A percentile compares a stretch with the other conserved stretches of the same genome.
Evolutionary conservation across 2,797 vertebrate genomes (phyloP).

Genomic region (Chelidonichthys spinosus): DNA sequence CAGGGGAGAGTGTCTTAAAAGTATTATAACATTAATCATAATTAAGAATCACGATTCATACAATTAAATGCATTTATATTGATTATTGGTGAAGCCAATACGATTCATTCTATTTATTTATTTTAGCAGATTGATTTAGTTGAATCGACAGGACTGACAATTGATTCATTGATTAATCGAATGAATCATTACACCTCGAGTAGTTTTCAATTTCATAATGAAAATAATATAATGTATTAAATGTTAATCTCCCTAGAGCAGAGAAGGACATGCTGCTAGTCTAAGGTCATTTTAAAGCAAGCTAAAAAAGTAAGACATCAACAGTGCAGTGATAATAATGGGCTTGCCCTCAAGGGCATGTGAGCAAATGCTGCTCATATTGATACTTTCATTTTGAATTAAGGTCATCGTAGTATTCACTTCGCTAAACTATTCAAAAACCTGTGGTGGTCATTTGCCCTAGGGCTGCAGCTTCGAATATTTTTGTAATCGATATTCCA

Average conservation of each 20-base stretch:
- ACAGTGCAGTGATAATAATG: neutral
- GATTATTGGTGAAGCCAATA: no score
- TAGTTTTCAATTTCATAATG: constrained; percentile 1
- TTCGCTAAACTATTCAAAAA: neutral
- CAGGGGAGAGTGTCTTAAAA: no score
- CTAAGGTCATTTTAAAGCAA: constrained; percentile 11
- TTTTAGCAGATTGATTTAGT: no score
- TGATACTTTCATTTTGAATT: constrained; percentile 8
- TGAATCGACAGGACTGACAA: no score
- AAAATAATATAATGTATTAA: neutral
- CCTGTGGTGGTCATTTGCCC: neutral
- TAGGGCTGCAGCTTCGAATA: no score
- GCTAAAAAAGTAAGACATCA: constrained; percentile 12
- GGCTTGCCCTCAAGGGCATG: neutral
- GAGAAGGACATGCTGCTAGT: neutral
- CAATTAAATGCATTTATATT: no score
- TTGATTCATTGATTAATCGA: no score
- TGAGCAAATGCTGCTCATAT: constrained; percentile 13
- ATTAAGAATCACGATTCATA: no score
- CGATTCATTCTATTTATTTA: no score
- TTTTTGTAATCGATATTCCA: no score
- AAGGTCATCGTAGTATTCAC: neutral
- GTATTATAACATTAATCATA: no score
- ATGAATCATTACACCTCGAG: no score
- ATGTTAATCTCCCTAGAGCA: neutral